A percentile compares a stretch with the other conserved stretches of the same genome.
These are phyloP conservation scores for Himalopsyche anomala DNA, from an alignment of 2,888 invertebrate species.

Conservation along the genomic window DNA sequence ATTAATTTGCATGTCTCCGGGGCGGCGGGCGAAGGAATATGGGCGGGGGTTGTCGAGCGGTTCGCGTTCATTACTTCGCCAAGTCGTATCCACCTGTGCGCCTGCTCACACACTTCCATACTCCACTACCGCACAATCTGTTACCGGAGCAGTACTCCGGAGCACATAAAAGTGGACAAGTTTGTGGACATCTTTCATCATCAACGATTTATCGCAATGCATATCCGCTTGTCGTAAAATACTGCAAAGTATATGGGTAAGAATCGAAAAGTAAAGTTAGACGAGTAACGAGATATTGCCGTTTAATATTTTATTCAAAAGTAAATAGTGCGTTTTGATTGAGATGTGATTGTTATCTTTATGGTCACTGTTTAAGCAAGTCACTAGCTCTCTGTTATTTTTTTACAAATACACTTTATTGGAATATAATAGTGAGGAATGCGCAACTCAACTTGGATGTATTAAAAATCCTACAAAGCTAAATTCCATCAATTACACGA, in stretches of 20 bases:
- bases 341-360: too few species aligned
- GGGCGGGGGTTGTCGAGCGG: slow-evolving; percentile 38
- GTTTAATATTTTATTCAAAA: too few species aligned
- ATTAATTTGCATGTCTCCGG: slow-evolving; percentile 62
- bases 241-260: background rate
- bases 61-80: slow-evolving; percentile 58
- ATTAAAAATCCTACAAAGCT: too few species aligned
- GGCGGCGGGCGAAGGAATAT: background rate
- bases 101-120: background rate
- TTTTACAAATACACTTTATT: too few species aligned
- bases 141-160: slow-evolving; percentile 43
- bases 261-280: background rate
- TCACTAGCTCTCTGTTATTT: too few species aligned
- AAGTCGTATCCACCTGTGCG: slow-evolving; percentile 42
- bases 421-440: too few species aligned
- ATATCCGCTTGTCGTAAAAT: background rate
- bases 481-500: too few species aligned
- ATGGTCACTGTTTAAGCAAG: too few species aligned
- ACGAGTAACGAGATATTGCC: background rate
- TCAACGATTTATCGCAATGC: background rate
- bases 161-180: background rate
- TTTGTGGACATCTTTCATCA: background rate
- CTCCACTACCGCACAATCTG: slow-evolving; percentile 55
- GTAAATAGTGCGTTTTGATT: too few species aligned
- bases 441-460: too few species aligned